Evolutionary conservation across 2,797 vertebrate genomes (phyloP).

Genomic region (Chiloscyllium punctatum): DNA sequence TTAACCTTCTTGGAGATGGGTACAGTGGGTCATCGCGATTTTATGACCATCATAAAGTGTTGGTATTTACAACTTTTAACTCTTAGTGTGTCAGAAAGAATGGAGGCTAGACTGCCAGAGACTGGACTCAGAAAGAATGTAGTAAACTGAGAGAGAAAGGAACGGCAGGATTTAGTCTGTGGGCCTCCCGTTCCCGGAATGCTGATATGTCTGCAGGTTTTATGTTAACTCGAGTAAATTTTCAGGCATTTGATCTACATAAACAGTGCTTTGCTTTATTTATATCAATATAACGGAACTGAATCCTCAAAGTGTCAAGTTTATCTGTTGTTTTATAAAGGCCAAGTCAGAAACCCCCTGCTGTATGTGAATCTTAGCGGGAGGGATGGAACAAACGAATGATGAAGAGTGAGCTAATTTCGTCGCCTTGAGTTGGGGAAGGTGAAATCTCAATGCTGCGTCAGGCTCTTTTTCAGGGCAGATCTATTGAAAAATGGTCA

Average conservation of each 20-base stretch:
- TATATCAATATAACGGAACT: not conserved
- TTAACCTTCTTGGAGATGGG: not conserved
- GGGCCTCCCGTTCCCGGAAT: not conserved
- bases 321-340: not conserved
- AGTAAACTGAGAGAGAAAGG: not conserved
- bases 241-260: not conserved
- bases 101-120: not conserved
- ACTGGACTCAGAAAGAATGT: not conserved
- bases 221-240: not conserved
- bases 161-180: too few species aligned
- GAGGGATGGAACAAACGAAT: not conserved
- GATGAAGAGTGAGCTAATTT: not conserved
- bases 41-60: conserved; percentile 5
- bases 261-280: not conserved
- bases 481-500: not conserved
- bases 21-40: conserved; percentile 6
- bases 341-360: not conserved
- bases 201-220: not conserved
- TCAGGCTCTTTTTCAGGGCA: not conserved
- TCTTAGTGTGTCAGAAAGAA: not conserved
- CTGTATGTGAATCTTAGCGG: not conserved
- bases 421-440: not conserved
- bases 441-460: not conserved
- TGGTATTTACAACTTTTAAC: conserved; percentile 27
- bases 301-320: not conserved